These are phyloP conservation scores for Chiloscyllium plagiosum DNA, from an alignment of 2,113 vertebrate genomes.

Conservation along the genomic window DNA sequence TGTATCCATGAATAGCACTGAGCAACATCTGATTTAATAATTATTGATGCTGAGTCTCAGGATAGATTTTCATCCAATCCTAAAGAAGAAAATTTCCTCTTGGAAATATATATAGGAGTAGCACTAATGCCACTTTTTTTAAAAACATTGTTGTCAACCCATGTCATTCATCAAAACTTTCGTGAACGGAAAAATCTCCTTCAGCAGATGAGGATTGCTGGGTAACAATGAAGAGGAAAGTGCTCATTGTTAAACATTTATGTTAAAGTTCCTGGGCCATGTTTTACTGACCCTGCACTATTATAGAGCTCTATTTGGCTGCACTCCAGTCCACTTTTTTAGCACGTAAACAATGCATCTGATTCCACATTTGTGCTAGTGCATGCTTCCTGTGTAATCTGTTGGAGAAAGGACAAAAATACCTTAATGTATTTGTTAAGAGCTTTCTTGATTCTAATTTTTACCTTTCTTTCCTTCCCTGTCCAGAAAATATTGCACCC, in stretches of 20 bases:
- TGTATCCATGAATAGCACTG: background rate
- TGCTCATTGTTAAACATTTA: slow-evolving; percentile 30
- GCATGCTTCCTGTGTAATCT: background rate
- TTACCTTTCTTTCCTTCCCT: background rate
- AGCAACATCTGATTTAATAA: background rate
- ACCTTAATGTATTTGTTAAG: background rate
- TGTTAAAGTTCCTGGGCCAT: background rate
- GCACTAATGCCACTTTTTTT: background rate
- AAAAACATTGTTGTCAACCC: background rate
- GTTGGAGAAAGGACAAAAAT: background rate
- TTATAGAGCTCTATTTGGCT: background rate
- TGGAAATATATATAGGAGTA: background rate
- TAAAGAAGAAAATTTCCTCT: background rate
- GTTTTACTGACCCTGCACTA: slow-evolving; percentile 4
- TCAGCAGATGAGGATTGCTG: background rate
- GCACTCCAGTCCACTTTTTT: background rate
- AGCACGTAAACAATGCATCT: slow-evolving; percentile 26
- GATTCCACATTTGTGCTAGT: background rate
- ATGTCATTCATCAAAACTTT: background rate
- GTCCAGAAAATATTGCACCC: background rate
- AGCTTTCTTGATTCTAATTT: background rate
- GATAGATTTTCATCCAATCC: background rate
- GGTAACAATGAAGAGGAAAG: slow-evolving; percentile 26
- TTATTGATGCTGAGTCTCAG: background rate
- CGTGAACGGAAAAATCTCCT: background rate